A percentile compares a stretch with the other conserved stretches of the same genome.
Conservation (phyloP, 2,888 invertebrate species). For the Artemia sinica region DNA sequence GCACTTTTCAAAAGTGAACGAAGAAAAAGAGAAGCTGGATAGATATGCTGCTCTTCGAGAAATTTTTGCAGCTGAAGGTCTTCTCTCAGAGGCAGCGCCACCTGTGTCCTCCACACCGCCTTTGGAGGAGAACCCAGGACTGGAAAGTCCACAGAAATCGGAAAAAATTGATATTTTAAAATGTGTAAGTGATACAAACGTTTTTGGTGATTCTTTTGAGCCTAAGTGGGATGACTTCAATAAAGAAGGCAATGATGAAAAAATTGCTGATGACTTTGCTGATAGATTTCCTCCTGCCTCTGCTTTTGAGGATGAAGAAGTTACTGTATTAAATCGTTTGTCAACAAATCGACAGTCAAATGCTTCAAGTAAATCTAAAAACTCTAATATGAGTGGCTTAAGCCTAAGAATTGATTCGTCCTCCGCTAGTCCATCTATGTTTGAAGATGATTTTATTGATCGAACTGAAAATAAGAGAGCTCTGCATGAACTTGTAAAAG, state of each 20-base stretch:
- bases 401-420: neutral
- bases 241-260: neutral
- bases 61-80: slow-evolving; percentile 25
- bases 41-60: slow-evolving; percentile 65
- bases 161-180: neutral
- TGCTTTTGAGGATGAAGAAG: slow-evolving; percentile 8
- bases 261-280: neutral
- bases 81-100: slow-evolving; percentile 3
- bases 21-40: slow-evolving; percentile 33
- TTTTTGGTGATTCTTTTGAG: slow-evolving; percentile 12
- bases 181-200: neutral
- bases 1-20: slow-evolving; percentile 31
- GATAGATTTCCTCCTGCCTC: slow-evolving; percentile 8
- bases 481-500: neutral
- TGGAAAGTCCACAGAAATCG: neutral
- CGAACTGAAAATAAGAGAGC: neutral
- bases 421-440: neutral
- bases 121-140: neutral
- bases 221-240: slow-evolving; percentile 8
- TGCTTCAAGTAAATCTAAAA: neutral
- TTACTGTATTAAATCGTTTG: neutral
- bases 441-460: slow-evolving; percentile 5
- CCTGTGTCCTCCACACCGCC: neutral
- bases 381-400: neutral
- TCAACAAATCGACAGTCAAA: slow-evolving; percentile 12